Conservation (phyloP, 2,113 vertebrate genomes). For the Cebidichthys violaceus region DNA sequence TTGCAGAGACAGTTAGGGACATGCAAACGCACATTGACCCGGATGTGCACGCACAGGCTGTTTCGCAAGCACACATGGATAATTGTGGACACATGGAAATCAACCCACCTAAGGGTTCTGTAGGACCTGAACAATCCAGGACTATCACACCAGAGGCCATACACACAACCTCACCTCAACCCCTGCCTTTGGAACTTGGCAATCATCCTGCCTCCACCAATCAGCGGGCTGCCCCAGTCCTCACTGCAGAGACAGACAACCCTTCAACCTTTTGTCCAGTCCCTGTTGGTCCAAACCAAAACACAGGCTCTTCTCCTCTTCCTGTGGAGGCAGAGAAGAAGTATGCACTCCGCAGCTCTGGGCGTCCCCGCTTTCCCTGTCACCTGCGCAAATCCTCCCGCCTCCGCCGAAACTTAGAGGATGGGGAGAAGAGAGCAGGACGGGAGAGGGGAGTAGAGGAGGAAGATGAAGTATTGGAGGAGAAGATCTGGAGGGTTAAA, state of each 20-base stretch:
- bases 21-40: constrained; percentile 78
- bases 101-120: constrained; percentile 55
- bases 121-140: constrained; percentile 64
- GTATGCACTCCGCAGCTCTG: constrained; percentile 94
- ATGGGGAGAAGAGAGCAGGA: constrained; percentile 66
- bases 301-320: constrained; percentile 55
- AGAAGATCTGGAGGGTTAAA: constrained; percentile 76
- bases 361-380: constrained; percentile 94
- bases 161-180: constrained; percentile 69
- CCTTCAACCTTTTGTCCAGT: constrained; percentile 65
- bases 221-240: constrained; percentile 68
- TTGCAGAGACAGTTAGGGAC: constrained; percentile 66
- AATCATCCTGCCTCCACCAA: constrained; percentile 66
- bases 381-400: constrained; percentile 90
- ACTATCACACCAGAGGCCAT: constrained; percentile 68
- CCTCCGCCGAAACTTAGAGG: constrained; percentile 77
- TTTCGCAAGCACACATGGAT: constrained; percentile 58
- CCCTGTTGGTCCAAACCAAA: constrained; percentile 56
- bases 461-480: constrained; percentile 60
- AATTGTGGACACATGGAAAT: constrained; percentile 70
- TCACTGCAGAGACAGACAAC: constrained; percentile 63
- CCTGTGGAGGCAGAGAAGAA: constrained; percentile 86
- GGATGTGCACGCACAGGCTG: constrained; percentile 54
- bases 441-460: constrained; percentile 67
- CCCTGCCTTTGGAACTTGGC: constrained; percentile 68